phyloP scores from a whole-genome alignment of 2,888 invertebrate genomes.

The Tenthredo notha region DNA sequence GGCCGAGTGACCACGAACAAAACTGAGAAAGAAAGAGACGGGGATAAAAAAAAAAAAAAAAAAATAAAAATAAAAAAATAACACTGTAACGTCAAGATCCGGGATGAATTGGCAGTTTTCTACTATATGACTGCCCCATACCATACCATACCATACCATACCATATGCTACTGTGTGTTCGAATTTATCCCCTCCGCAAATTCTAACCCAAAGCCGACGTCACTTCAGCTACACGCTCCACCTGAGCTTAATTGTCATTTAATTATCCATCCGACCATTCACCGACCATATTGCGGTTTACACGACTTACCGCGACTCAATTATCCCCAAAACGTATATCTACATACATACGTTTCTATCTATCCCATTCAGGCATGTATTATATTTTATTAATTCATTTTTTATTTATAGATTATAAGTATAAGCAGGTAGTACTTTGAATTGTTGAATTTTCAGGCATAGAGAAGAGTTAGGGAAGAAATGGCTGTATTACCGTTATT shows the following conservation, averaged over 20 bases:
- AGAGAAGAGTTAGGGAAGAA: background rate
- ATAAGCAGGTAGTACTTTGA: background rate
- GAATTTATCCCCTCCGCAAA: conserved; percentile 32
- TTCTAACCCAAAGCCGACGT: background rate
- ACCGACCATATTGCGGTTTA: conserved; percentile 73
- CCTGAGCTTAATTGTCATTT: conserved; percentile 75
- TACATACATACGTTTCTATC: background rate
- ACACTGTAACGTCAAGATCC: conserved; percentile 32
- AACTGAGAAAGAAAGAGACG: conserved; percentile 58
- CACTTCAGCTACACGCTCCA: conserved; percentile 65
- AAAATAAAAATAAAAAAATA: background rate
- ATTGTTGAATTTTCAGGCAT: background rate
- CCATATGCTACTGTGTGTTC: conserved; percentile 42
- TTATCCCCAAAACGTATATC: conserved; percentile 64
- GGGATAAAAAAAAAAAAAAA: background rate
- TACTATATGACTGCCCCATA: background rate
- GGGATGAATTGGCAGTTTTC: conserved; percentile 51
- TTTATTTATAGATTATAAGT: background rate
- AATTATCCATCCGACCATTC: conserved; percentile 71
- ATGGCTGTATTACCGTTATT: background rate
- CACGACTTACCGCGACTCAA: conserved; percentile 73
- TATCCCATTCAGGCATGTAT: background rate
- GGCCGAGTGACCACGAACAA: conserved; percentile 65
- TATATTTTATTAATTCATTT: background rate
- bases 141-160: conserved; percentile 44